phyloP scores from a whole-genome alignment of 2,797 vertebrate species.

The Ptychadena robeensis region DNA sequence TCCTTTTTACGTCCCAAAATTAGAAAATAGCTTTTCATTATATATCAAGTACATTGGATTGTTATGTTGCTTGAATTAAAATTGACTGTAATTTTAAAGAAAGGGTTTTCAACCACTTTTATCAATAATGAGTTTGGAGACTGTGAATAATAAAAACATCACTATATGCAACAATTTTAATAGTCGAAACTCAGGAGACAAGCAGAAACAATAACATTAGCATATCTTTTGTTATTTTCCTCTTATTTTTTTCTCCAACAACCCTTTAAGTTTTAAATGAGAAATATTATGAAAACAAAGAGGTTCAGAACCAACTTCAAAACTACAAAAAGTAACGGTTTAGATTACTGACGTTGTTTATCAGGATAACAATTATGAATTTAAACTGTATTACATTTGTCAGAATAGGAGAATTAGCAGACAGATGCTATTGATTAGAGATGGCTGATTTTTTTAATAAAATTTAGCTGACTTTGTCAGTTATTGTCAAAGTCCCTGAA shows the following conservation, averaged over 20 bases:
- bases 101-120: background rate
- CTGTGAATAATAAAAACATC: too few relatives aligned
- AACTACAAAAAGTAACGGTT: background rate
- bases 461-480: too few relatives aligned
- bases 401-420: too few relatives aligned
- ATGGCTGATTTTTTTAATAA: too few relatives aligned
- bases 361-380: too few relatives aligned
- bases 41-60: background rate
- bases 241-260: background rate
- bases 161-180: too few relatives aligned
- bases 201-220: too few relatives aligned
- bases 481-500: too few relatives aligned
- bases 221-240: background rate
- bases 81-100: background rate
- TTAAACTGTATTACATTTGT: too few relatives aligned
- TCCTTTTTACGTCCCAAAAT: background rate
- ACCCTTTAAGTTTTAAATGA: background rate
- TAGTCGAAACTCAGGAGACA: too few relatives aligned
- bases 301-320: background rate
- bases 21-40: background rate
- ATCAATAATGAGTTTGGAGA: background rate
- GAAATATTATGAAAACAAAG: background rate
- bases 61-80: background rate
- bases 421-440: too few relatives aligned
- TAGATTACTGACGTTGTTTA: too few relatives aligned